Evolutionary conservation across 2,797 vertebrate genomes (phyloP), one percentile per base, ranked within the genome.

Genomic region (Merluccius polli): DNA sequence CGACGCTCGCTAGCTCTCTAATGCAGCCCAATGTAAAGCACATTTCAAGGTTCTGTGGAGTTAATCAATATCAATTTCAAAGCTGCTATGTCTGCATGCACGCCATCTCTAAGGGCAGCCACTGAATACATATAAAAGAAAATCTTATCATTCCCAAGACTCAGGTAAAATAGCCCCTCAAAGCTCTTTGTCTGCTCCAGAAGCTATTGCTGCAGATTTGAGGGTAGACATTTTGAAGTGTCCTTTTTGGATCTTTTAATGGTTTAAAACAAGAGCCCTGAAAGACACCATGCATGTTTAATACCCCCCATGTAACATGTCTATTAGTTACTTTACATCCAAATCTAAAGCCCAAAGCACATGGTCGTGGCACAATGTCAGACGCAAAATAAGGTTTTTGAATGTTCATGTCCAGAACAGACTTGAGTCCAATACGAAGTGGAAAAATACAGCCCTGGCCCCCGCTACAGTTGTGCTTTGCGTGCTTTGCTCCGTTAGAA

Each of bases 21-120:
- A 69, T 38, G 38, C n/a, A 13, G 21, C 15, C 24, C n/a, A 21
- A 74, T 31, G 67, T 36, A n/a, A 71, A 78, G 72, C 67, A 73
- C 38, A 59, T 70, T 70, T 73, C 77, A 78, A 78, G 72, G 44
- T 71, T 65, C 27, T 27, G 29, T 74, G 33, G 73, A 74, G 44
- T 38, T 41, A 71, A 78, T 65, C 32, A 65, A 74, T 74, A 74
- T 63, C 27, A 38, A 71, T 65, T 71, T 44, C 44, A 63, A 33
- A 59, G 24, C 24, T 1, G 31, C 38, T 48, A n/a, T 30, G 38
- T 71, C 71, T 69, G n/a, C 29, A 30, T 36, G 72, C 24, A 48
- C 31, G 15, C 38, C 65, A 3, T 69, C 36, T 68, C 71, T 48
- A 24, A 73, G 72, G 4, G 15, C 24, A 73, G 36, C 7, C 4